phyloP scores from a whole-genome alignment of 2,113 vertebrate genomes.

The Lathamus discolor region DNA sequence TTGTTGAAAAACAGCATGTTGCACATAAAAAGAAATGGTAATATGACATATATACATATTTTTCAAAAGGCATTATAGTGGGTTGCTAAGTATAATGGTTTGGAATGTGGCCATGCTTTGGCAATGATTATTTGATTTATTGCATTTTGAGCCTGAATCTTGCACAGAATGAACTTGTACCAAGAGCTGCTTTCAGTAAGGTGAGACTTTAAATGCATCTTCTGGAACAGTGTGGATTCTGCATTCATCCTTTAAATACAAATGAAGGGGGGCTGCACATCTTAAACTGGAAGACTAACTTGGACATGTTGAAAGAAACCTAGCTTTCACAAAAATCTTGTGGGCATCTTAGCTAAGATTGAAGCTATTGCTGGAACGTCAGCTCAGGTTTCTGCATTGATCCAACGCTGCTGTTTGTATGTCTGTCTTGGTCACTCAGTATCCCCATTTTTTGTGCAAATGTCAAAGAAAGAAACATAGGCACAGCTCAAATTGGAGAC shows the following conservation, averaged over 20 bases:
- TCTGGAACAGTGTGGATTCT: neutral
- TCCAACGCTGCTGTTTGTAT: neutral
- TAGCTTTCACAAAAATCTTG: neutral
- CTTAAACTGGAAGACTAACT: neutral
- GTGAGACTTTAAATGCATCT: neutral
- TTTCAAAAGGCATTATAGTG: neutral
- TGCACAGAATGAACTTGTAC: neutral
- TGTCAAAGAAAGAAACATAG: neutral
- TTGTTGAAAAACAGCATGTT: conserved; percentile 42
- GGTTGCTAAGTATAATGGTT: conserved; percentile 17
- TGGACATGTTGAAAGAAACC: neutral
- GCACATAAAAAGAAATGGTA: conserved; percentile 38
- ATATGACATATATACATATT: neutral
- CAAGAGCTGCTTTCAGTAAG: neutral
- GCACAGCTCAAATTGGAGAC: neutral
- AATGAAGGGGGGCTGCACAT: neutral
- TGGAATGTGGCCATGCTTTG: conserved; percentile 4
- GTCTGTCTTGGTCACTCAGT: neutral
- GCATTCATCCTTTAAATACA: neutral
- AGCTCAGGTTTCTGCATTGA: neutral
- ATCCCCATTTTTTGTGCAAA: neutral
- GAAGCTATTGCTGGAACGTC: neutral
- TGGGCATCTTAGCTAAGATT: neutral
- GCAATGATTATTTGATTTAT: neutral
- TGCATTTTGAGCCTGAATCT: neutral